These are phyloP conservation scores for Choristoneura rosaceana DNA, from an alignment of 2,888 invertebrate genomes.

Conservation along the genomic window DNA sequence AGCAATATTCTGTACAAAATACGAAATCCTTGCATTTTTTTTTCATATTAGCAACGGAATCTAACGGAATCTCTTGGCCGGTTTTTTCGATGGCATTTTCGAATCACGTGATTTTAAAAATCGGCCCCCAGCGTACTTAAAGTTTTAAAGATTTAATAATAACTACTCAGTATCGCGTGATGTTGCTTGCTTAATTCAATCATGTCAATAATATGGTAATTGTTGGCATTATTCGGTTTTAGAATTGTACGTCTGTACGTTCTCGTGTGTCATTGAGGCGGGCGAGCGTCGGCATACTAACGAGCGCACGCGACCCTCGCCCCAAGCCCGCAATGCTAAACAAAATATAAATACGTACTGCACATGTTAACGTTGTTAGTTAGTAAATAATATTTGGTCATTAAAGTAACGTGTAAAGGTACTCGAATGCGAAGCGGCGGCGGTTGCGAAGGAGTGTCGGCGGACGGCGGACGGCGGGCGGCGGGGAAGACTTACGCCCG, in stretches of 20 bases:
- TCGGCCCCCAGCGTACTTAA: no score
- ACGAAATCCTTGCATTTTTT: no score
- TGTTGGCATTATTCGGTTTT: background rate
- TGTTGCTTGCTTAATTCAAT: background rate
- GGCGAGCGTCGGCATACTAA: background rate
- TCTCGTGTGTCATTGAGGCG: background rate
- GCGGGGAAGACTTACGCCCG: background rate
- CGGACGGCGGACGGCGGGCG: background rate
- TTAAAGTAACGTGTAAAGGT: background rate
- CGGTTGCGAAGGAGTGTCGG: slow-evolving; percentile 31
- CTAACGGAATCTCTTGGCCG: no score
- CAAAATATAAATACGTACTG: background rate
- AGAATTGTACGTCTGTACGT: background rate
- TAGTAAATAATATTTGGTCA: background rate
- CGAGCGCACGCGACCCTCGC: background rate
- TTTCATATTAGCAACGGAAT: no score
- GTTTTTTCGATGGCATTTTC: no score
- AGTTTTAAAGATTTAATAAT: no score
- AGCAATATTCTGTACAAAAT: no score
- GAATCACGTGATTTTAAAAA: no score
- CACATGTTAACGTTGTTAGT: background rate
- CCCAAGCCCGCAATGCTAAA: background rate
- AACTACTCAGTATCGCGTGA: background rate
- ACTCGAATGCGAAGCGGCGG: slow-evolving; percentile 20
- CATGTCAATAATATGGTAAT: slow-evolving; percentile 9